Evolutionary conservation across 2,113 vertebrate species (phyloP).

Genomic region (Rhinoptilus africanus): DNA sequence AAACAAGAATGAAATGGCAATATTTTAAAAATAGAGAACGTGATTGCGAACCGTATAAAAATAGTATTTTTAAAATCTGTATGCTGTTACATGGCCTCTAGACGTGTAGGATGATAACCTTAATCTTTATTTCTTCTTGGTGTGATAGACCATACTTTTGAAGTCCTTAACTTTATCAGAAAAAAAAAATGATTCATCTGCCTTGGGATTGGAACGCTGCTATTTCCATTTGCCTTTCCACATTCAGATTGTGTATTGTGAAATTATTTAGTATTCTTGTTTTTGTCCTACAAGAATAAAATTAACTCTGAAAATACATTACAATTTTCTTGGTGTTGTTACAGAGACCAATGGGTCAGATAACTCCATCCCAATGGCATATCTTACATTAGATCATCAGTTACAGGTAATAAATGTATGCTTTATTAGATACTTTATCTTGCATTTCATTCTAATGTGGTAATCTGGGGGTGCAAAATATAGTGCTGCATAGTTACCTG

Average conservation of each 20-base stretch:
- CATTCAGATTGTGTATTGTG: conserved; percentile 33
- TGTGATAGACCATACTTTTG: background rate
- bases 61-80: background rate
- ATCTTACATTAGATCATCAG: conserved; percentile 98
- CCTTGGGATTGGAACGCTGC: conserved; percentile 48
- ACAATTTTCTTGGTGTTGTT: conserved; percentile 32
- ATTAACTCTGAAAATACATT: background rate
- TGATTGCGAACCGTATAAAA: background rate
- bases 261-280: background rate
- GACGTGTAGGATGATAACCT: conserved; percentile 16
- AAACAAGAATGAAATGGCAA: conserved; percentile 63
- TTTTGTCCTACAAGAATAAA: background rate
- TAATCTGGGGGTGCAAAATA: background rate
- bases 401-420: conserved; percentile 84
- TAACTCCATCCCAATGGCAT: conserved; percentile 99
- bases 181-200: conserved; percentile 45
- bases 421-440: background rate
- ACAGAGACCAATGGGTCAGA: conserved; percentile 97
- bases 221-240: conserved; percentile 55
- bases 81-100: conserved; percentile 12
- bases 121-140: conserved; percentile 14
- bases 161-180: conserved; percentile 24
- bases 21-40: background rate
- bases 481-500: conserved; percentile 6
- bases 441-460: background rate